Percentiles rank a stretch among this genome's conserved stretches.
phyloP scores from a whole-genome alignment of 2,113 vertebrate species.

The Geococcyx californianus region DNA sequence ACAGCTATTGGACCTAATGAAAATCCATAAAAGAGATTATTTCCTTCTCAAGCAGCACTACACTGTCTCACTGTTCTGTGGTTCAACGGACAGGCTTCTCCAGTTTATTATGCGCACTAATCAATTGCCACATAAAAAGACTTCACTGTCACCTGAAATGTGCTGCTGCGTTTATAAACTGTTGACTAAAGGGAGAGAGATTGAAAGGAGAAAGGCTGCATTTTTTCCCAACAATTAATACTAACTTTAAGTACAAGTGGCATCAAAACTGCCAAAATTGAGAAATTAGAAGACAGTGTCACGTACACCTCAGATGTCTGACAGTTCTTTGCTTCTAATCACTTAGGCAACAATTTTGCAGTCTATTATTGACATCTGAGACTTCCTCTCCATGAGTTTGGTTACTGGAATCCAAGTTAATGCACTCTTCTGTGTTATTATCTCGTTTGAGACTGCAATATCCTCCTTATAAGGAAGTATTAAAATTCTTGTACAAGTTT shows the following conservation, averaged over 20 bases:
- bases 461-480: neutral
- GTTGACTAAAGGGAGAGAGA: neutral
- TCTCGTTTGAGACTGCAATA: neutral
- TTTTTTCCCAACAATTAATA: neutral
- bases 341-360: neutral
- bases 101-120: neutral
- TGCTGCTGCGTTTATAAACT: neutral
- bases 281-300: neutral
- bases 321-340: neutral
- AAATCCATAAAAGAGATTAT: neutral
- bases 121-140: neutral
- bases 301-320: neutral
- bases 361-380: neutral
- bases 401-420: neutral
- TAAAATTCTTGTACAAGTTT: neutral
- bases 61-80: neutral
- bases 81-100: neutral
- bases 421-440: neutral
- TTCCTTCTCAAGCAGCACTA: neutral
- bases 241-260: neutral
- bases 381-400: neutral
- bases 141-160: neutral
- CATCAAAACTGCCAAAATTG: neutral
- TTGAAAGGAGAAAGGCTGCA: neutral
- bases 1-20: constrained; percentile 37